Base-by-base conservation (phyloP, 2,797 vertebrate genomes). In the Nothura maculosa region DNA sequence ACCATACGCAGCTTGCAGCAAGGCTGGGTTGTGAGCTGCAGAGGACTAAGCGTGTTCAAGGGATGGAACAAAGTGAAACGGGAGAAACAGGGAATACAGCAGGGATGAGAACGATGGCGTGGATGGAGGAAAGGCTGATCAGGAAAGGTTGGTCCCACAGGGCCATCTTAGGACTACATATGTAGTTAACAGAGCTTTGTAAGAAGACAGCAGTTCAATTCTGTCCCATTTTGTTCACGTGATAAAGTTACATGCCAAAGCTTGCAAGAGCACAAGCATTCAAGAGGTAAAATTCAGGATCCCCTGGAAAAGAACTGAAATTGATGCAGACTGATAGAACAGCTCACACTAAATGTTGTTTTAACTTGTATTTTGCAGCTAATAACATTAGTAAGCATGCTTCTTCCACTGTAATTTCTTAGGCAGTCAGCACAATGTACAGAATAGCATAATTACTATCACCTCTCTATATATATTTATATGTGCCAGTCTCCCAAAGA, bases 331-430 rank as follows among this genome's bases (percentile, higher is more conserved):
- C 72, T 50, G 19, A n/a, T 5, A 28, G 50, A 81, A 74, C 73
- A 87, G 32, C 2, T 3, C 57, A 89, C 63, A 28, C 32, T 90
- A 86, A 82, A 67, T 30, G 27, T 28, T 64, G 36, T 86, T 48
- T 83, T 81, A 83, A 86, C 40, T 60, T 87, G 58, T 10, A 52
- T 60, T 82, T 86, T 90, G 22, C 47, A 92, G 79, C 63, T 91
- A 63, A 21, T 42, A 88, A 73, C 4, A 45, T 81, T 80, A 93
- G n/a, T 66, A 87, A 92, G 83, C 69, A 42, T 10, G 9, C 48
- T 93, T 68, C 17, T 67, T 20, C 32, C 47, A 80, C 10, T 74
- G 25, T 30, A 50, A 67, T 38, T 48, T 92, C 62, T 61, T 64
- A 85, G 42, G 61, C 60, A 89, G 72, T 73, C 77, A 92, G 54